Conservation (phyloP, 2,797 vertebrate genomes). For the Lycodopsis pacificus region DNA sequence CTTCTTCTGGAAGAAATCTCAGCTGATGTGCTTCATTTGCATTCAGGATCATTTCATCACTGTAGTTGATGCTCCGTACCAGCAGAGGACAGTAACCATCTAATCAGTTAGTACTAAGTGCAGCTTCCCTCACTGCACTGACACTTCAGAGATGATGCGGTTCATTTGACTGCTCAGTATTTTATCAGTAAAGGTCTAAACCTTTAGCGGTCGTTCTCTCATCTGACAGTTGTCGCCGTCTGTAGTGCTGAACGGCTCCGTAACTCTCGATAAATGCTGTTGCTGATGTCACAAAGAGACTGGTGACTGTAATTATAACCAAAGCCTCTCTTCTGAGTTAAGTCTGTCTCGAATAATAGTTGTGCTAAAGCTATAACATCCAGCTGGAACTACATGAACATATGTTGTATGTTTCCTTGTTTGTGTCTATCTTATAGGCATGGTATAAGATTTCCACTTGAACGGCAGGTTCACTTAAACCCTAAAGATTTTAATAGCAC, state of each 20-base stretch:
- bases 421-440: neutral
- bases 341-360: constrained; percentile 4
- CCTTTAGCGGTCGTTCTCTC: neutral
- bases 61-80: constrained; percentile 61
- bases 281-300: constrained; percentile 10
- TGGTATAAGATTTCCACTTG: neutral
- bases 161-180: neutral
- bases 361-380: neutral
- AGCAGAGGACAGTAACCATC: constrained; percentile 67
- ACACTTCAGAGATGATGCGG: neutral
- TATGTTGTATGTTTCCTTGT: neutral
- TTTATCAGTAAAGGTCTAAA: constrained; percentile 2
- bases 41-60: constrained; percentile 28
- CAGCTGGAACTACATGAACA: neutral
- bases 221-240: neutral
- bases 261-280: constrained; percentile 3
- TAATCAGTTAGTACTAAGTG: constrained; percentile 1
- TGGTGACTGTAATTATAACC: constrained; percentile 11
- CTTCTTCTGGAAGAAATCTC: constrained; percentile 38
- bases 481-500: neutral
- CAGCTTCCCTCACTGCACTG: neutral
- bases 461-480: neutral
- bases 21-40: constrained; percentile 35
- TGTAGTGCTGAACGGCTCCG: neutral
- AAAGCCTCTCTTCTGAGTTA: constrained; percentile 12